Percentiles rank a stretch among this genome's conserved stretches.
Evolutionary conservation across 37 sponge, comb jelly and placozoan species (phyloP).

Genomic region (Ianthella basta): DNA sequence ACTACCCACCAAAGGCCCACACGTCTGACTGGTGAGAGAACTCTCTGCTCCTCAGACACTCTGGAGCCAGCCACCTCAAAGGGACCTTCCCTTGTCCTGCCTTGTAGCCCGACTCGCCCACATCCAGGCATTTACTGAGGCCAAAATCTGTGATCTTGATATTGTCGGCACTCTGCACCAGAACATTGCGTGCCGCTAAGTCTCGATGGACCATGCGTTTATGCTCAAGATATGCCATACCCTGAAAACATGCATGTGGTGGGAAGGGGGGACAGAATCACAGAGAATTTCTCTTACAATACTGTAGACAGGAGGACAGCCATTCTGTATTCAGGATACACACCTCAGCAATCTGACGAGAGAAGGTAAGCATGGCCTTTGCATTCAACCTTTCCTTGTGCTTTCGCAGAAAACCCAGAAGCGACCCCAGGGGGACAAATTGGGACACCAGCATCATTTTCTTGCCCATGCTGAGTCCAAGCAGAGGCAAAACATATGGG

Average conservation of each 20-base stretch:
- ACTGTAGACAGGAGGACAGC: neutral
- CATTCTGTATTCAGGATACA: neutral
- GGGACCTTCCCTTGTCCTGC: slow-evolving; percentile 78
- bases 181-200: slow-evolving; percentile 88
- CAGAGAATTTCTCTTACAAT: neutral
- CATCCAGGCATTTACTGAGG: slow-evolving; percentile 74
- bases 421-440: slow-evolving; percentile 84
- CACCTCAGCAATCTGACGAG: slow-evolving; percentile 73
- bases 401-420: slow-evolving; percentile 85
- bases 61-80: slow-evolving; percentile 88
- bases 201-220: slow-evolving; percentile 88
- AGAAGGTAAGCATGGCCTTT: slow-evolving; percentile 61
- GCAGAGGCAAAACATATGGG: slow-evolving; percentile 78
- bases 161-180: slow-evolving; percentile 70
- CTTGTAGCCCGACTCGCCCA: slow-evolving; percentile 70
- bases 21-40: slow-evolving; percentile 90
- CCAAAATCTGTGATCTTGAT: slow-evolving; percentile 97
- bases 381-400: slow-evolving; percentile 66
- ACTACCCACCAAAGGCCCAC: slow-evolving; percentile 71
- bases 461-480: slow-evolving; percentile 79
- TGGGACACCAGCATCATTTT: slow-evolving; percentile 88
- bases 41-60: slow-evolving; percentile 57
- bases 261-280: neutral
- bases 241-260: slow-evolving; percentile 45
- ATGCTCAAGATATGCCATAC: slow-evolving; percentile 89